These are phyloP conservation scores for Drosophila greeni DNA, from an alignment of 2,888 invertebrate genomes.

Conservation along the genomic window DNA sequence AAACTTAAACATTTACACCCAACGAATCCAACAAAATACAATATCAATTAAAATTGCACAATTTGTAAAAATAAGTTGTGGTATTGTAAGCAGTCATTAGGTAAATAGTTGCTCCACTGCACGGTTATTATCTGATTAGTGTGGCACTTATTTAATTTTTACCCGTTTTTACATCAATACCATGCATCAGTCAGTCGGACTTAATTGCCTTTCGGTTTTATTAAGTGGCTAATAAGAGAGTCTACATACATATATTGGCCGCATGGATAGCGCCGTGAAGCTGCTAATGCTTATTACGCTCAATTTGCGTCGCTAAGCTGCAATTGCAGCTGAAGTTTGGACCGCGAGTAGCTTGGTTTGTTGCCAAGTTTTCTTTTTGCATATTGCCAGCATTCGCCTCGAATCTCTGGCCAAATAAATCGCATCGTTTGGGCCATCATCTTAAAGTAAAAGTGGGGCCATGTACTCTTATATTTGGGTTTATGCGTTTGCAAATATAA, in stretches of 20 bases:
- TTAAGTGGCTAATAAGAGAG: slow-evolving; percentile 50
- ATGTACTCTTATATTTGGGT: slow-evolving; percentile 8
- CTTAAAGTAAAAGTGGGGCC: slow-evolving; percentile 18
- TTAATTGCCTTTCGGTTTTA: slow-evolving; percentile 46
- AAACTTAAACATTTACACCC: too few relatives aligned
- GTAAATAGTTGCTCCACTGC: slow-evolving; percentile 9
- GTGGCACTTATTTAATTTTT: slow-evolving; percentile 29
- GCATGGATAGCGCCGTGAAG: slow-evolving; percentile 11
- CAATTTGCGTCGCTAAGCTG: slow-evolving; percentile 46
- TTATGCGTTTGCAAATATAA: slow-evolving; percentile 46
- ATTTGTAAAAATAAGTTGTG: not conserved
- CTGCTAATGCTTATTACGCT: slow-evolving; percentile 47
- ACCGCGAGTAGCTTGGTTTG: slow-evolving; percentile 2
- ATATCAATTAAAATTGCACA: not conserved
- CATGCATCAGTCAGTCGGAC: slow-evolving; percentile 7
- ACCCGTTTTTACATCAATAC: slow-evolving; percentile 20
- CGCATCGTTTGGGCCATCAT: slow-evolving; percentile 25
- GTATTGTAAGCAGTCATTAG: slow-evolving; percentile 5
- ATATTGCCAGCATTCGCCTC: slow-evolving; percentile 19
- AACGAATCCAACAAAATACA: not conserved
- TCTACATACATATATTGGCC: slow-evolving; percentile 6
- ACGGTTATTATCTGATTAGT: slow-evolving; percentile 35
- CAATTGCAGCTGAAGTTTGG: slow-evolving; percentile 19
- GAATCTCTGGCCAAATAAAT: slow-evolving; percentile 16
- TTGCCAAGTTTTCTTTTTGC: slow-evolving; percentile 23